Evolutionary conservation across 2,113 vertebrate genomes (phyloP).

Genomic region (Hippopotamus amphibius): DNA sequence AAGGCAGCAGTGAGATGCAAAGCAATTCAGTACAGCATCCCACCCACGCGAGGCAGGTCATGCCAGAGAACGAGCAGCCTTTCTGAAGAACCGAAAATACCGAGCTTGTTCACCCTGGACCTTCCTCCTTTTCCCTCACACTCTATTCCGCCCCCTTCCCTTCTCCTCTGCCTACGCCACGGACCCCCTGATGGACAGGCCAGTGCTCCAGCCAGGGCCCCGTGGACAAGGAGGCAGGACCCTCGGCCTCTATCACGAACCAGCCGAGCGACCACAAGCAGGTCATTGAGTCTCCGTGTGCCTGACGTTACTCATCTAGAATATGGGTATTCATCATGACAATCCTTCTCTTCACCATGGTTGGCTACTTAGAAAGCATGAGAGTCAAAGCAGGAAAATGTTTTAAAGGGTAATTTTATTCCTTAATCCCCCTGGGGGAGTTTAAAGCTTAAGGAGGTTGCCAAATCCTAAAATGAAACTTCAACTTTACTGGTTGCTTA

Average conservation of each 20-base stretch:
- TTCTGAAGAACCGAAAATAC: neutral
- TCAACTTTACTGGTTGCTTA: neutral
- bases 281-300: neutral
- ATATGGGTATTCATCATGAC: neutral
- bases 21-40: neutral
- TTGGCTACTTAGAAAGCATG: neutral
- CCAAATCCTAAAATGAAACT: slow-evolving; percentile 8
- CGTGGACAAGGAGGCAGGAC: too few relatives aligned
- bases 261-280: neutral
- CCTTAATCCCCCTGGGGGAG: neutral
- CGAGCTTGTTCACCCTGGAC: neutral
- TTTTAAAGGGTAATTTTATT: neutral
- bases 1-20: neutral
- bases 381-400: slow-evolving; percentile 2
- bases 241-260: neutral
- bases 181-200: neutral
- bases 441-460: slow-evolving; percentile 10
- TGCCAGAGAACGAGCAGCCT: neutral
- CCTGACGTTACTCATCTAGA: neutral
- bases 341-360: neutral
- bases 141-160: neutral
- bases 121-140: neutral
- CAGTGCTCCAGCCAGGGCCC: neutral
- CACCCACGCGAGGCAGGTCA: neutral
- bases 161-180: neutral